A percentile compares a stretch with the other conserved stretches of the same genome.
Evolutionary conservation across 2,797 vertebrate genomes (phyloP).

Genomic region (Aldrovandia affinis): DNA sequence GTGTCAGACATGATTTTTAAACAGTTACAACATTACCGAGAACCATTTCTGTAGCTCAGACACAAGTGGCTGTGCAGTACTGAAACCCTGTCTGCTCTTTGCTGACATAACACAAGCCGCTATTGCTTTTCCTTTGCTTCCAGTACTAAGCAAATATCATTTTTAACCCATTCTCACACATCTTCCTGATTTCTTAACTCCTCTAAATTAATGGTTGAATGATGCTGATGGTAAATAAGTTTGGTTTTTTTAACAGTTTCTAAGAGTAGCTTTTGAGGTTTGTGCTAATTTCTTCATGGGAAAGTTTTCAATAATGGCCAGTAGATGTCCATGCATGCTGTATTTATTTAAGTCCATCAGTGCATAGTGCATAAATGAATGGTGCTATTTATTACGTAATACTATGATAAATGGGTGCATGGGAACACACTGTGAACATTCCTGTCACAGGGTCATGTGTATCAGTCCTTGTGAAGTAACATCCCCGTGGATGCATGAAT

Average conservation of each 20-base stretch:
- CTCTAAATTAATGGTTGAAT: neutral
- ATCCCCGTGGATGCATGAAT: neutral
- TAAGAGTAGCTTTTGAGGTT: neutral
- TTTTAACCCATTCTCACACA: neutral
- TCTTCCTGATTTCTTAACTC: neutral
- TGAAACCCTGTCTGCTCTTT: neutral
- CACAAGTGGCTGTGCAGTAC: neutral
- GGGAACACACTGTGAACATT: neutral
- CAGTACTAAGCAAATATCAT: neutral
- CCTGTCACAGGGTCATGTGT: neutral
- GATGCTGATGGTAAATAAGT: neutral
- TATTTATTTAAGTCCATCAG: too few relatives aligned
- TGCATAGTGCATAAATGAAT: neutral
- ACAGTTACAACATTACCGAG: neutral
- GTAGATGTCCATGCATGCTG: neutral
- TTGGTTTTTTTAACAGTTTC: neutral
- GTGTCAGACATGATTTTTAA: slow-evolving; percentile 17
- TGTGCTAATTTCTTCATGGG: neutral
- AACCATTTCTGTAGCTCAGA: neutral
- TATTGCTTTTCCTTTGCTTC: neutral
- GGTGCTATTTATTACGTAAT: neutral
- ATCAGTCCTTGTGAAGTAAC: neutral
- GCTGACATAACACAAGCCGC: neutral
- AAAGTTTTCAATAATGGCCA: neutral
- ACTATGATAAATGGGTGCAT: neutral